These are phyloP conservation scores for Aphyosemion australe DNA, from an alignment of 2,113 vertebrate species.

Conservation along the genomic window DNA sequence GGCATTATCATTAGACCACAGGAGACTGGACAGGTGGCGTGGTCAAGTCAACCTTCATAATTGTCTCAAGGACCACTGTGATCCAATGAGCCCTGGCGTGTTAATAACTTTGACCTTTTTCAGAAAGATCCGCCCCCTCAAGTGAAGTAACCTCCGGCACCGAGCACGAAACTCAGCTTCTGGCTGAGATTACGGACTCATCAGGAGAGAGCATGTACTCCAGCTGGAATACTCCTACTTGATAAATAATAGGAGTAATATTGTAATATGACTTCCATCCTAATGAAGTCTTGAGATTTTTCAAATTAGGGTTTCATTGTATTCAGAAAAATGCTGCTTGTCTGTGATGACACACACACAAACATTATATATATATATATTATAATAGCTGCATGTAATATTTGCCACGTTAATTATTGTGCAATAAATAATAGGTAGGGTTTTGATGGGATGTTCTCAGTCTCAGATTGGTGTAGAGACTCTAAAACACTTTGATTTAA, in stretches of 20 bases:
- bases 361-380: too few species aligned
- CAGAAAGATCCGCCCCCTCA: constrained; percentile 5
- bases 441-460: too few species aligned
- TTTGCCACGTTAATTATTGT: too few species aligned
- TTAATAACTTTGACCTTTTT: constrained; percentile 60
- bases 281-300: neutral
- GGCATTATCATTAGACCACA: constrained; percentile 25
- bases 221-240: neutral
- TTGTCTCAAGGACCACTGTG: constrained; percentile 46
- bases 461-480: too few species aligned
- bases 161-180: constrained; percentile 1
- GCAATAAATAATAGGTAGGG: too few species aligned
- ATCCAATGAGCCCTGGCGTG: constrained; percentile 39
- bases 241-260: neutral
- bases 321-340: too few species aligned
- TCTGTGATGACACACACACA: too few species aligned
- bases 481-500: too few species aligned
- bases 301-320: neutral
- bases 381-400: too few species aligned
- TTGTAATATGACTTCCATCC: neutral
- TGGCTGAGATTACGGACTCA: constrained; percentile 5
- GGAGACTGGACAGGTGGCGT: constrained; percentile 41
- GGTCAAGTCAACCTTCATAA: constrained; percentile 35
- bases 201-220: constrained; percentile 11
- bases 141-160: constrained; percentile 24